Evolutionary conservation across 2,113 vertebrate genomes (phyloP), one percentile per base, ranked within the genome.

Genomic region (Cynoglossus semilaevis): DNA sequence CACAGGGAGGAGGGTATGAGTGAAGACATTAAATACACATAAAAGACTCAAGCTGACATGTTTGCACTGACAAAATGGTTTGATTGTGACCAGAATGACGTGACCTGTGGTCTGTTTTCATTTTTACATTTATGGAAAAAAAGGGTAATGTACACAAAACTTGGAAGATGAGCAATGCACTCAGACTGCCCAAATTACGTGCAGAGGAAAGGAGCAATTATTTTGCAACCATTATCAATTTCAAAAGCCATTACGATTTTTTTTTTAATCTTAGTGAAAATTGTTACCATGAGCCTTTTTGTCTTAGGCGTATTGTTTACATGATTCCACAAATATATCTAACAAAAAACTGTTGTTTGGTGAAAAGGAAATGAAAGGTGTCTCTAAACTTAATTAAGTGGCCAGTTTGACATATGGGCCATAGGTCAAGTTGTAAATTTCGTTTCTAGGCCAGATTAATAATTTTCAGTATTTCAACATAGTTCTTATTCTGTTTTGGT

Each of bases 321-420:
- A 29, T 29, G 2, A 29, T n/a, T n/a, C n/a, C n/a, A n/a, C n/a
- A 29, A 2, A 6, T 6, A 29, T 2, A 29, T 29, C 22, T 29
- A 29, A 29, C 3, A 29, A 29, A 29, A 29, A n/a, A n/a, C n/a
- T n/a, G n/a, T n/a, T n/a, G n/a, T n/a, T n/a, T 60, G 48, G n/a
- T 4, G 19, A 55, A 46, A 8, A 58, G 37, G 55, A 58, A 74
- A 77, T 72, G 51, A 18, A 45, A 8, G 63, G 48, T 58, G 61
- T 63, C 57, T 48, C 16, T 8, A 3, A 42, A 40, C 29, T 59
- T 63, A 42, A 51, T 61, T 34, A 17, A 45, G 18, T 55, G 47
- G 64, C n/a, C 43, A 58, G 19, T 69, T 72, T 76, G 72, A 61
- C 53, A 51, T 65, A n/a, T 55, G 58, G 63, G 57, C 61, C 41